Evolutionary conservation across 2,888 invertebrate genomes (phyloP), one percentile per base, ranked within the genome.

Genomic region (Sialis fuliginosa): DNA sequence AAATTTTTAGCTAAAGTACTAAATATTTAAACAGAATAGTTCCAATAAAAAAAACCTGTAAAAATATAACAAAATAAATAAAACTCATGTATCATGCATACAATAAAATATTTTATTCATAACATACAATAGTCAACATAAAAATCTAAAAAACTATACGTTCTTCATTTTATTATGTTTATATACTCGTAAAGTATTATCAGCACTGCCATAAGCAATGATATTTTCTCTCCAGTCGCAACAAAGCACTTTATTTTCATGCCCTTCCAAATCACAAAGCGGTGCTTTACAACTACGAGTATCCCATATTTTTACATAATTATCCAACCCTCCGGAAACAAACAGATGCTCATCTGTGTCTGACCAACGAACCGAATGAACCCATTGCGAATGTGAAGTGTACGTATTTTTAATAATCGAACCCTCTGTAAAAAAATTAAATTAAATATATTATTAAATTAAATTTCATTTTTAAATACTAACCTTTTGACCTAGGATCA

Each of bases 261-360:
- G 97, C 0, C 96, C 96, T 46, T 80, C 76, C 55, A 98, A 68
- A 62, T 97, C 91, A 62, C 85, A 98, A 0, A 98, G 68, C 0
- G 96, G 87, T 0, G 90, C 88, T 59, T 86, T 85, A 0, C 91
- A 83, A 61, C 93, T 88, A 66, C 95, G 75, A 5, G 81, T 81
- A 65, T 98, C 97, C 98, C 98, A 98, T 44, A 97, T 69, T 66
- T 97, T 97, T 49, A 93, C 79, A 50, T 82, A 71, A 53, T 81
- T 78, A 60, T 98, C 97, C 59, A 93, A 91, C 0, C 90, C 84
- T 2, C 90, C 93, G 1, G 95, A 95, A 22, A 96, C 72, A 63
- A 98, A 97, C 9, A 89, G 69, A 55, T 88, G 74, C 56, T 88
- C 83, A 50, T 84, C 73, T 0, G 76, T 77, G 22, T 72, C 79